These are phyloP conservation scores for Cephonodes hylas DNA, from an alignment of 2,888 invertebrate genomes.

Conservation along the genomic window DNA sequence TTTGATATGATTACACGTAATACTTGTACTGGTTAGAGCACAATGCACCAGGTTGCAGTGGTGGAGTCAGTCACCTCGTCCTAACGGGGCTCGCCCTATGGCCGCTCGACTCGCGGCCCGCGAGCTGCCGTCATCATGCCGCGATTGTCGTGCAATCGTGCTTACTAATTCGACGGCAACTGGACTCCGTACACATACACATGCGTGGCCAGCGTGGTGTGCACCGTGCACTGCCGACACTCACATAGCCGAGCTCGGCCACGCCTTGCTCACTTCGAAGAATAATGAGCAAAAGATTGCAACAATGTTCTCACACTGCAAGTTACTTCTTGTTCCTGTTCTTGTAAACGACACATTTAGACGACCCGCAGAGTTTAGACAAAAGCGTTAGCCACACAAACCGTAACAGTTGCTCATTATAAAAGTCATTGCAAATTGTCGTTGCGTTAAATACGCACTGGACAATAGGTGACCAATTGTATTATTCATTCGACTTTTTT, in stretches of 20 bases:
- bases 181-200: constrained; percentile 55
- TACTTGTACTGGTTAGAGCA: constrained; percentile 78
- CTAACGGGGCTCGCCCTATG: constrained; percentile 79
- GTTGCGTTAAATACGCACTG: constrained; percentile 16
- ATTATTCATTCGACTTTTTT: neutral
- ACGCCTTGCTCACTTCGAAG: constrained; percentile 33
- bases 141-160: constrained; percentile 66
- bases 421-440: constrained; percentile 10
- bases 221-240: constrained; percentile 30
- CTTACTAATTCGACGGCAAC: constrained; percentile 67
- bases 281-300: constrained; percentile 27
- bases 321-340: constrained; percentile 27
- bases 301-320: constrained; percentile 23
- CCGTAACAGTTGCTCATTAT: constrained; percentile 36
- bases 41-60: constrained; percentile 80
- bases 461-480: constrained; percentile 12
- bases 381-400: constrained; percentile 32
- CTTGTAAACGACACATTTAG: constrained; percentile 23
- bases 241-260: constrained; percentile 32
- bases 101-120: constrained; percentile 48
- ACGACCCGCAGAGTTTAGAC: constrained; percentile 57
- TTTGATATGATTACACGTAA: constrained; percentile 70
- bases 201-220: neutral
- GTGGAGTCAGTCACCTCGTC: constrained; percentile 77
- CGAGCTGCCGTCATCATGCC: constrained; percentile 64